These are phyloP conservation scores for Pedicia rivosa DNA, from an alignment of 2,888 invertebrate species.

Conservation along the genomic window DNA sequence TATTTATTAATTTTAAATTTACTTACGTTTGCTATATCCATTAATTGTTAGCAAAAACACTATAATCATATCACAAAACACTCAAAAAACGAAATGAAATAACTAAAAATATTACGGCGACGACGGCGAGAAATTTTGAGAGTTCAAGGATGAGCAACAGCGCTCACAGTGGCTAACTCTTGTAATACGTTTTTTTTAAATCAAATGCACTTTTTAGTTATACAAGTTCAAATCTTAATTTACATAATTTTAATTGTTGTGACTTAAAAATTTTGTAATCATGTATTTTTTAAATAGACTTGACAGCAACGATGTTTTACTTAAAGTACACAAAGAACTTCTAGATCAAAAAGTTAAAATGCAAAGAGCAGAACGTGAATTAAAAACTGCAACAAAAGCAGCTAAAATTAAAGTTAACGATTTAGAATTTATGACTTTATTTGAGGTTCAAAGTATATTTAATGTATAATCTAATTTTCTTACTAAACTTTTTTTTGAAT, in stretches of 20 bases:
- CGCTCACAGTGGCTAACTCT: too few relatives aligned
- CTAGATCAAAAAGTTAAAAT: constrained; percentile 25
- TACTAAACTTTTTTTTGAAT: constrained; percentile 9
- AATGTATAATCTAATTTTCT: not conserved
- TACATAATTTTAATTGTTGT: not conserved
- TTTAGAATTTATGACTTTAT: constrained; percentile 18
- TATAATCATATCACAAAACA: too few relatives aligned
- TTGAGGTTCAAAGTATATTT: constrained; percentile 12
- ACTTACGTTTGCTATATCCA: not conserved
- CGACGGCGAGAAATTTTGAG: too few relatives aligned
- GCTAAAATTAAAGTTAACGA: constrained; percentile 20
- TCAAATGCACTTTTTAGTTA: too few relatives aligned
- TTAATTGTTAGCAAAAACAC: not conserved
- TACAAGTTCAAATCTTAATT: not conserved
- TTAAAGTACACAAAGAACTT: constrained; percentile 24
- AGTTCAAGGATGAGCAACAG: too few relatives aligned
- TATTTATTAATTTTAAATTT: too few relatives aligned
- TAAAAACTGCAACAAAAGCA: constrained; percentile 20
- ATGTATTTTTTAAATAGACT: too few relatives aligned
- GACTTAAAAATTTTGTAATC: too few relatives aligned
- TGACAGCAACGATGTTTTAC: constrained; percentile 21
- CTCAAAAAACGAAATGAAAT: too few relatives aligned
- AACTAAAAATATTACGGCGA: too few relatives aligned
- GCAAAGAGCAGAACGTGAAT: constrained; percentile 26
- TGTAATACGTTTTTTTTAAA: too few relatives aligned